Evolutionary conservation across 1,140 invertebrate species (phyloP).

Genomic region (Pteromalus puparum): DNA sequence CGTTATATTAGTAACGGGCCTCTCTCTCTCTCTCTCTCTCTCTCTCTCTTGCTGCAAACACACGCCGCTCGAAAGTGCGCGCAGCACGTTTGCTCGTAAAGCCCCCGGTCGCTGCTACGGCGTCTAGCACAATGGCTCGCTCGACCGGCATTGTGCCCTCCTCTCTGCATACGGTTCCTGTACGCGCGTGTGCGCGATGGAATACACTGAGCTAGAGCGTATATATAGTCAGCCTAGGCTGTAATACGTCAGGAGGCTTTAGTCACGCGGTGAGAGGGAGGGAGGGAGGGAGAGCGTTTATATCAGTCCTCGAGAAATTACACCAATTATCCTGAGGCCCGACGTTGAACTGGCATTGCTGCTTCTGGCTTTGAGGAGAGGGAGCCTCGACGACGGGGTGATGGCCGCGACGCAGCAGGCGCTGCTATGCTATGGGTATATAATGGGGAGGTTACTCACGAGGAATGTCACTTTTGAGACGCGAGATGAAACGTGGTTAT

Average conservation of each 20-base stretch:
- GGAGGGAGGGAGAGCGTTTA: conserved; percentile 60
- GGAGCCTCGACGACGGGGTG: neutral
- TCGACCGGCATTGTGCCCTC: neutral
- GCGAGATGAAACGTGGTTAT: neutral
- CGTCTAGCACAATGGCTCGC: neutral
- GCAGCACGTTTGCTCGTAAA: conserved; percentile 10
- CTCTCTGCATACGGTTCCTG: neutral
- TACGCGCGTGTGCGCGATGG: neutral
- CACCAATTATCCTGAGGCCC: conserved; percentile 60
- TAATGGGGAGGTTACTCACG: neutral
- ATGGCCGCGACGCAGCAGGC: neutral
- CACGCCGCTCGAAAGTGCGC: neutral
- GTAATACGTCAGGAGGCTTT: conserved; percentile 60
- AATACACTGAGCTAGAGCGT: neutral
- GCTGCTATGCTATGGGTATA: neutral
- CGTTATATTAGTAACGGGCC: conserved; percentile 35
- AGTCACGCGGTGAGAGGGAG: conserved; percentile 39
- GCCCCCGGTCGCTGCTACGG: neutral
- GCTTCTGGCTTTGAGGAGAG: neutral
- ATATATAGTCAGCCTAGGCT: neutral
- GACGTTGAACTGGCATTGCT: conserved; percentile 17
- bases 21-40: conserved; percentile 6
- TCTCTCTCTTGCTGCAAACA: neutral
- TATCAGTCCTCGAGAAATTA: conserved; percentile 63
- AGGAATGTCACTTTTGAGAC: conserved; percentile 2